Base-by-base conservation (phyloP, 2,888 invertebrate species). In the Microdon myrmicae region DNA sequence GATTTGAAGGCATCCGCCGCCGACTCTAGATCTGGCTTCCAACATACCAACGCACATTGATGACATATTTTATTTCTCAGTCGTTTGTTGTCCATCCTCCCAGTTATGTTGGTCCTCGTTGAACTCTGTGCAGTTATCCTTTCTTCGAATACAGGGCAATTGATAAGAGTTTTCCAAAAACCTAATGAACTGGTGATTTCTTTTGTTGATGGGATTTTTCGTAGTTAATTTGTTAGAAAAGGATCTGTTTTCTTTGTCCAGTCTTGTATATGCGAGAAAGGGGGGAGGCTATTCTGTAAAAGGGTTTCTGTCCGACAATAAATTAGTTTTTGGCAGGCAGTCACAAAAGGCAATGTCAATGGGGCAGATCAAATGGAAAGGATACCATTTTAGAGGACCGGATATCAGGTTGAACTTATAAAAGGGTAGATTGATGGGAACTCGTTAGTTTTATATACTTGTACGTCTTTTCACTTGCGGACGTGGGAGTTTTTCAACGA, bases 151-250 rank as follows among this genome's bases (percentile, higher is more conserved):
- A 23, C 9, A 9, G 6, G n/a, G 48, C 41, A 20, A 23, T 49
- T 64, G 61, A 56, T 56, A 64, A 56, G 49, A 56, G 22, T 19
- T 56, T 45, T 45, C 56, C 39, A 49, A 56, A 35, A 45, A 39
- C 61, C 49, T 64, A 64, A 64, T 64, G 61, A 64, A 56, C 56
- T 61, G 55, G 44, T 49, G 55, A 61, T 61, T 56, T 51, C 56
- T 51, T 56, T 64, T 56, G 51, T 64, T 45, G 61, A 45, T 49
- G 45, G 39, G 29, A 41, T 41, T 55, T 64, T 41, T 49, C 28
- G 49, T 51, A 41, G 61, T 56, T 61, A 61, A 61, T 55, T 61
- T 55, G 49, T 49, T 49, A 23, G 31, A 45, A 19, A 23, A 54
- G 17, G 22, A 32, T 41, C 45, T 29, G 28, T 17, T 17, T 23